These are phyloP conservation scores for Porites divaricata DNA, from an alignment of 92 coral and sea anemone genomes.

Conservation along the genomic window DNA sequence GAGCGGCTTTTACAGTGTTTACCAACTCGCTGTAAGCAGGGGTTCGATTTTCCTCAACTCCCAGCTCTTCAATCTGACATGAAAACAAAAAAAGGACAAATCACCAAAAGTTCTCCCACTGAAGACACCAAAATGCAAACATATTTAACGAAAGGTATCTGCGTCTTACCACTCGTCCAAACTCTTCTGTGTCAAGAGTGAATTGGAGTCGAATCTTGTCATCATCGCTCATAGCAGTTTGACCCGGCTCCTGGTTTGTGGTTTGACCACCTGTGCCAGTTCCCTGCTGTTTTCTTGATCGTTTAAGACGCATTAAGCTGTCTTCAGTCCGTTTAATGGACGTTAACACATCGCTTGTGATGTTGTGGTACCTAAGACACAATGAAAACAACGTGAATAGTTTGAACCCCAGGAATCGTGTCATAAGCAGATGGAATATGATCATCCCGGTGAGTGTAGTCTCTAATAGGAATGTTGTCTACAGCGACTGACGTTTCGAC, in stretches of 20 bases:
- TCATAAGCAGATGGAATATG: too few relatives aligned
- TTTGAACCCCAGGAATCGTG: too few relatives aligned
- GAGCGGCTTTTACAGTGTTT: constrained; percentile 74
- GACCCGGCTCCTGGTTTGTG: constrained; percentile 51
- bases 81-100: background rate
- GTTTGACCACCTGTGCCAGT: constrained; percentile 54
- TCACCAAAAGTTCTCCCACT: background rate
- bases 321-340: constrained; percentile 98
- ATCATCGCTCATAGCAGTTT: constrained; percentile 88
- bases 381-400: background rate
- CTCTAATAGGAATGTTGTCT: too few relatives aligned
- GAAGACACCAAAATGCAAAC: background rate
- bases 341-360: constrained; percentile 93
- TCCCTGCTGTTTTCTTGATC: constrained; percentile 85
- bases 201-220: constrained; percentile 97
- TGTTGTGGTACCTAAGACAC: constrained; percentile 72
- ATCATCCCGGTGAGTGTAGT: too few relatives aligned
- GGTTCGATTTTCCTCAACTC: constrained; percentile 67
- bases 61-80: constrained; percentile 71
- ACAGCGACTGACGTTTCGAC: too few relatives aligned
- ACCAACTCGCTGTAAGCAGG: constrained; percentile 73
- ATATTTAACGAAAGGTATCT: background rate
- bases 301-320: constrained; percentile 91
- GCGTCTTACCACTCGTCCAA: constrained; percentile 84
- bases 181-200: constrained; percentile 89